Percentiles rank a stretch among this genome's conserved stretches.
Conservation (phyloP, 2,113 vertebrate species). For the Bolborhynchus lineola region DNA sequence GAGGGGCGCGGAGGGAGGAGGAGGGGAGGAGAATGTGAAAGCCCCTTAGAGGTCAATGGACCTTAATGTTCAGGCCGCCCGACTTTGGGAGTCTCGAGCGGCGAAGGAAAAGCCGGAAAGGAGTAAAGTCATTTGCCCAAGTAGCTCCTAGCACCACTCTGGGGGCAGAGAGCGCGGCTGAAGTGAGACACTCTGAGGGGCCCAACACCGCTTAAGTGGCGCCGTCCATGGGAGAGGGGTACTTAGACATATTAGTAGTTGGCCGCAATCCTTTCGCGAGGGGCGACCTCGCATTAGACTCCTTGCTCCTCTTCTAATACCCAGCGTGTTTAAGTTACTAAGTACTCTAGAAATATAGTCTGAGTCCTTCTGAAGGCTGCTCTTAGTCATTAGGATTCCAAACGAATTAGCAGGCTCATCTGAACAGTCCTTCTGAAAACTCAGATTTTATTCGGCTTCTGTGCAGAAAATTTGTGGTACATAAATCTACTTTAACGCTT, state of each 20-base stretch:
- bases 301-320: not conserved
- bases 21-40: not conserved
- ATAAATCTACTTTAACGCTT: not conserved
- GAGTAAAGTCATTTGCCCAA: accelerated
- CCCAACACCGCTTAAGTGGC: not conserved
- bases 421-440: not conserved
- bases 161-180: not conserved
- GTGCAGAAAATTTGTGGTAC: not conserved
- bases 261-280: not conserved
- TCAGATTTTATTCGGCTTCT: not conserved
- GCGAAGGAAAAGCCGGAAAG: no score
- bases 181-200: not conserved
- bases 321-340: not conserved
- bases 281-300: not conserved
- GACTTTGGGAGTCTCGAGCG: accelerated
- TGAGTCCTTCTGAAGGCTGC: not conserved
- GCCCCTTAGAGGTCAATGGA: not conserved
- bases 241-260: accelerated
- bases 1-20: not conserved
- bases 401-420: not conserved
- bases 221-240: not conserved
- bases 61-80: accelerated
- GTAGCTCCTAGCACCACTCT: accelerated
- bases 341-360: not conserved
- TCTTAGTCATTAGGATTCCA: not conserved